Evolutionary conservation across 2,888 invertebrate species (phyloP).

Genomic region (Copidosoma aretas): DNA sequence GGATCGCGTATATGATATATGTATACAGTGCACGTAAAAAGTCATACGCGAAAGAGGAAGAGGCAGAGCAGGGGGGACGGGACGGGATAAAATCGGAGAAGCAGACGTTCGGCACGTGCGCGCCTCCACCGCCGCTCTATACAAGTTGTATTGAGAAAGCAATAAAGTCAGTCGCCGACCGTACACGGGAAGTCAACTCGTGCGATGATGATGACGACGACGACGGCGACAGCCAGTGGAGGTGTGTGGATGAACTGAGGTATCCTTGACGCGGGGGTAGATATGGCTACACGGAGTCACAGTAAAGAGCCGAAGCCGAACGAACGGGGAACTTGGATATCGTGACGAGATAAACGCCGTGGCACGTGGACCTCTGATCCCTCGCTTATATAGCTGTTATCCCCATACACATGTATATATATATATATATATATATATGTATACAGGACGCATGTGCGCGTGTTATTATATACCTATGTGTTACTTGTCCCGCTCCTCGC

Average conservation of each 20-base stretch:
- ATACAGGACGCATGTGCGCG: too few species aligned
- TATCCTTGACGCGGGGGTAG: too few species aligned
- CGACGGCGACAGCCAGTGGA: too few species aligned
- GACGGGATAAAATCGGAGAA: too few species aligned
- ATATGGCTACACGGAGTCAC: too few species aligned
- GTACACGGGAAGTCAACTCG: slow-evolving; percentile 42
- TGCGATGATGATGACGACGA: slow-evolving; percentile 51
- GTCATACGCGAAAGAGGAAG: background rate
- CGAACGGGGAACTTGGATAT: slow-evolving; percentile 39
- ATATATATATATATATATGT: too few species aligned
- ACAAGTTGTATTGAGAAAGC: slow-evolving; percentile 46
- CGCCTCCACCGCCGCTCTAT: slow-evolving; percentile 46
- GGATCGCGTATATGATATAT: slow-evolving; percentile 5
- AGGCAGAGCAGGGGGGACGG: background rate
- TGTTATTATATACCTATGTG: background rate
- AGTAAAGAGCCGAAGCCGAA: slow-evolving; percentile 15
- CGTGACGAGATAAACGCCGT: slow-evolving; percentile 44
- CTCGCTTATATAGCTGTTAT: slow-evolving; percentile 6
- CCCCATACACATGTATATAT: too few species aligned
- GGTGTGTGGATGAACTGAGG: too few species aligned
- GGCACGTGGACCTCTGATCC: slow-evolving; percentile 42
- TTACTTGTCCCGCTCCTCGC: background rate
- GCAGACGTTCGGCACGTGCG: slow-evolving; percentile 52
- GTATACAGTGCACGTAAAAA: slow-evolving; percentile 1
- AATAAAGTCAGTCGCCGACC: slow-evolving; percentile 49